phyloP scores from a whole-genome alignment of 37 sponge, comb jelly and placozoan genomes.

The Spongilla lacustris region DNA sequence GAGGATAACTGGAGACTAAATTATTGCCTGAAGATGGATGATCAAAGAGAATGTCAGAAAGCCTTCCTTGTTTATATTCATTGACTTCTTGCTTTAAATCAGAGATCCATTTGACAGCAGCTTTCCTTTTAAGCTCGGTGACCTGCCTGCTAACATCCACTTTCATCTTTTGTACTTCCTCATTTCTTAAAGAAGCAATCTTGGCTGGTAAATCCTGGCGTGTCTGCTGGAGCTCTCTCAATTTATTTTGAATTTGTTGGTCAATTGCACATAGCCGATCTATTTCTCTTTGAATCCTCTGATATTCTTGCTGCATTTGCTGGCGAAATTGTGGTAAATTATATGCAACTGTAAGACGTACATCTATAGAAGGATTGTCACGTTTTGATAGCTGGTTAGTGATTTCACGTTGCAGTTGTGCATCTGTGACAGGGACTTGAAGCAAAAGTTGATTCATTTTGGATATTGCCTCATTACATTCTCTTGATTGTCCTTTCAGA shows the following conservation, averaged over 20 bases:
- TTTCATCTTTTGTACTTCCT: not conserved
- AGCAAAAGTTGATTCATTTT: not conserved
- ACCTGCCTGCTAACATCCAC: not conserved
- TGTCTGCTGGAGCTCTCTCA: not conserved
- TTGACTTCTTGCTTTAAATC: not conserved
- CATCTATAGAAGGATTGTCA: not conserved
- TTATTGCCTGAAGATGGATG: not conserved
- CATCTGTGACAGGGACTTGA: not conserved
- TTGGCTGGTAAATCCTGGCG: not conserved
- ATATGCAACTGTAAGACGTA: not conserved
- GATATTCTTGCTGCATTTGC: not conserved
- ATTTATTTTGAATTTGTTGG: not conserved
- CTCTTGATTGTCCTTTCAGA: not conserved
- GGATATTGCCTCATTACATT: not conserved
- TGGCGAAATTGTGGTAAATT: not conserved
- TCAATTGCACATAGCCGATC: not conserved
- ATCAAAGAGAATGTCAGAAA: not conserved
- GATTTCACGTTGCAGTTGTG: not conserved
- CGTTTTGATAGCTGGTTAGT: not conserved
- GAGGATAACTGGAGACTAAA: not conserved
- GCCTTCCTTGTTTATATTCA: not conserved
- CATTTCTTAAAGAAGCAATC: not conserved
- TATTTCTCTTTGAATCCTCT: not conserved
- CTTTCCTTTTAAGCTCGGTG: not conserved
- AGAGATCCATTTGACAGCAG: not conserved